These are phyloP conservation scores for Drosophila tanythrix DNA, from an alignment of 2,888 invertebrate species.

Conservation along the genomic window DNA sequence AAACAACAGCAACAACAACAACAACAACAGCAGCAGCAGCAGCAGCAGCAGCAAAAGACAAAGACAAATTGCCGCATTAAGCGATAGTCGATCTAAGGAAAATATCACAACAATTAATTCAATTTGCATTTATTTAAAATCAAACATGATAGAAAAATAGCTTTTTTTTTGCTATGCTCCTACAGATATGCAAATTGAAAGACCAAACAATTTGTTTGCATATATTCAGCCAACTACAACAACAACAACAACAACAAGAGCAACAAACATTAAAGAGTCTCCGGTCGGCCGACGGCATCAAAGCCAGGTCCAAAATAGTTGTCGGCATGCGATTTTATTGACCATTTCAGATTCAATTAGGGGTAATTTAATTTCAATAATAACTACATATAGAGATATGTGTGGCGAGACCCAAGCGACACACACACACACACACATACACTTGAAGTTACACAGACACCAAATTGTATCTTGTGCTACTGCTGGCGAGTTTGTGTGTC, in stretches of 20 bases:
- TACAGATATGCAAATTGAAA: conserved; percentile 64
- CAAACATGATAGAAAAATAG: conserved; percentile 35
- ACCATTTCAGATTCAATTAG: conserved; percentile 80
- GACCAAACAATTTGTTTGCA: conserved; percentile 43
- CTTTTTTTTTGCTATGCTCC: conserved; percentile 49
- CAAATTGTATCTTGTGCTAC: conserved; percentile 28
- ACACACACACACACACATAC: conserved; percentile 12
- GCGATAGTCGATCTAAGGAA: conserved; percentile 66
- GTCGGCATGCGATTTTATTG: conserved; percentile 79
- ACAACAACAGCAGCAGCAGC: too few species aligned
- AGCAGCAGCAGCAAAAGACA: conserved; percentile 44
- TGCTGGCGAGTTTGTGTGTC: conserved; percentile 48
- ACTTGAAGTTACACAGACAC: conserved; percentile 28
- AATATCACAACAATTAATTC: conserved; percentile 75
- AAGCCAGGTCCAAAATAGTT: conserved; percentile 69
- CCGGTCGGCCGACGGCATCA: conserved; percentile 49
- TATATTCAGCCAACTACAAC: conserved; percentile 3
- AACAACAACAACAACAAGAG: conserved; percentile 33
- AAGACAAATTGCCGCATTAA: conserved; percentile 75
- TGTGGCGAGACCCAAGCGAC: conserved; percentile 33
- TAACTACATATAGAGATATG: conserved; percentile 61
- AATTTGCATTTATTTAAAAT: conserved; percentile 69
- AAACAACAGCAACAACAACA: neutral
- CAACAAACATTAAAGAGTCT: conserved; percentile 16
- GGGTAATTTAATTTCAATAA: conserved; percentile 81